Evolutionary conservation across 2,888 invertebrate species (phyloP).

Genomic region (Disparrhopalites patrizii): DNA sequence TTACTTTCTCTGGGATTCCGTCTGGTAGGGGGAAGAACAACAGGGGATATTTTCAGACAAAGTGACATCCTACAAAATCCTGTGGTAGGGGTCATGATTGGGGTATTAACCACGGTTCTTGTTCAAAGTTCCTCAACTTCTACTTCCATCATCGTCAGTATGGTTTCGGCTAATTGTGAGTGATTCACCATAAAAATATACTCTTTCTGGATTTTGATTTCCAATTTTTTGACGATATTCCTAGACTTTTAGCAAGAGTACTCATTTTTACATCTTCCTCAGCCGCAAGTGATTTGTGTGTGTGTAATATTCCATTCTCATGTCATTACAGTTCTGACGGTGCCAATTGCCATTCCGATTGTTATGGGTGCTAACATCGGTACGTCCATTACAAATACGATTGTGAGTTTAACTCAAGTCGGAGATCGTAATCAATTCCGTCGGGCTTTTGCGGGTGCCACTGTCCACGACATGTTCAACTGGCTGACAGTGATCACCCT

Average conservation of each 20-base stretch:
- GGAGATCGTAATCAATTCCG: constrained; percentile 54
- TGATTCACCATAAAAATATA: background rate
- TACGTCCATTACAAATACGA: constrained; percentile 55
- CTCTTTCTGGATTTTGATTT: background rate
- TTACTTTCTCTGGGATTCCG: constrained; percentile 52
- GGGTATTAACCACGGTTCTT: constrained; percentile 57
- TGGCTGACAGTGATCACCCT: constrained; percentile 56
- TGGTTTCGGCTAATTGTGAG: constrained; percentile 53
- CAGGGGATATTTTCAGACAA: constrained; percentile 50
- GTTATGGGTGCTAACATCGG: constrained; percentile 57
- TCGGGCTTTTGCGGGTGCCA: constrained; percentile 58
- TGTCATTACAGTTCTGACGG: constrained; percentile 50
- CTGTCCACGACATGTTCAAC: constrained; percentile 59
- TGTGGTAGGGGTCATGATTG: constrained; percentile 56
- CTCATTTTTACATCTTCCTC: background rate
- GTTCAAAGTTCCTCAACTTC: constrained; percentile 58
- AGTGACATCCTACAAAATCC: constrained; percentile 55
- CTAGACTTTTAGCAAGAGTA: too few relatives aligned
- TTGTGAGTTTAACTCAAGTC: constrained; percentile 54
- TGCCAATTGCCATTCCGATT: constrained; percentile 55
- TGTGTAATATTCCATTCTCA: background rate
- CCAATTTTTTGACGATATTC: too few relatives aligned
- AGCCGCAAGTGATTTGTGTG: background rate
- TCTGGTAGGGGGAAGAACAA: constrained; percentile 50
- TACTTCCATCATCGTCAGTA: constrained; percentile 54